phyloP scores from a whole-genome alignment of 1,140 invertebrate genomes.

The Nomia melanderi region DNA sequence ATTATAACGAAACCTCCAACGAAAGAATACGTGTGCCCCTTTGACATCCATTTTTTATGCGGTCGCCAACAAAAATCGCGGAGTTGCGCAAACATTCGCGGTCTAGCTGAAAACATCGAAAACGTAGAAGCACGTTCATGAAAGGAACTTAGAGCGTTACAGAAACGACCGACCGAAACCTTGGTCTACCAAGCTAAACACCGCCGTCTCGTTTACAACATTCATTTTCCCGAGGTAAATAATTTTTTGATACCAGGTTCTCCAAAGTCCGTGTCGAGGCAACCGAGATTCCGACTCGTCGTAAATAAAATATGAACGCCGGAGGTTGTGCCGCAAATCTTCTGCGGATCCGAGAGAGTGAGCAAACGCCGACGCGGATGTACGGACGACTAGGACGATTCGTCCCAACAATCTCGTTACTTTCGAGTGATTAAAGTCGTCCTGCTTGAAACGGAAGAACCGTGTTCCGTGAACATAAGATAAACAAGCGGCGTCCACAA shows the following conservation, averaged over 20 bases:
- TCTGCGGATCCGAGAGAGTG: not conserved
- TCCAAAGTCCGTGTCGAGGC: not conserved
- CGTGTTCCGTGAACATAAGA: slow-evolving; percentile 24
- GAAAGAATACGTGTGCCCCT: too few relatives aligned
- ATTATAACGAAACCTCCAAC: too few relatives aligned
- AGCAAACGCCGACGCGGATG: not conserved
- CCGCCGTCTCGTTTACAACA: too few relatives aligned
- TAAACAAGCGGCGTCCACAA: slow-evolving; percentile 26
- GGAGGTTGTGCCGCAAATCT: not conserved
- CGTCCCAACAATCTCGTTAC: slow-evolving; percentile 35
- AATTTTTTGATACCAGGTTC: not conserved
- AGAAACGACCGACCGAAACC: too few relatives aligned
- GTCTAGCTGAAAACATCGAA: too few relatives aligned
- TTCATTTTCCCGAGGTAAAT: too few relatives aligned
- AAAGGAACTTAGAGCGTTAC: too few relatives aligned
- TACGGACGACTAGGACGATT: not conserved
- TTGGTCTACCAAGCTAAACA: too few relatives aligned
- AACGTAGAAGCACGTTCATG: too few relatives aligned
- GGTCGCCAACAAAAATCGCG: too few relatives aligned
- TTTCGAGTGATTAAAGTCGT: slow-evolving; percentile 38
- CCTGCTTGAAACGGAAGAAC: slow-evolving; percentile 3
- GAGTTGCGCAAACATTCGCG: too few relatives aligned
- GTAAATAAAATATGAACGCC: not conserved
- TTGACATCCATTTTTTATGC: too few relatives aligned
- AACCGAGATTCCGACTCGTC: not conserved